phyloP scores from a whole-genome alignment of 2,113 vertebrate genomes.

The Anguilla rostrata region DNA sequence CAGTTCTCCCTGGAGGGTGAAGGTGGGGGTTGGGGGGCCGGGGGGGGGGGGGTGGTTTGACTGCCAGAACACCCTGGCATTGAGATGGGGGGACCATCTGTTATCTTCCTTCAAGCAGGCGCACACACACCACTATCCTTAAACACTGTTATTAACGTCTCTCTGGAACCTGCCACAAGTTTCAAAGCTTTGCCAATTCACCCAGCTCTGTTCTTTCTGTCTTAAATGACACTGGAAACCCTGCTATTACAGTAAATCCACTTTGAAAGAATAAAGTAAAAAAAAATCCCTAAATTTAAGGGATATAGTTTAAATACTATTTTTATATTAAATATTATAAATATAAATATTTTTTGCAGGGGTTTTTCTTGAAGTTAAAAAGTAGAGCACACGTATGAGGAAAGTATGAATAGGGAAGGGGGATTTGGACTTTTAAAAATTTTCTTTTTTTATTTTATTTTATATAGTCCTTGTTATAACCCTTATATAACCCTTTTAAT shows the following conservation, averaged over 20 bases:
- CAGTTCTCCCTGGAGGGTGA: background rate
- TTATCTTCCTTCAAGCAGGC: background rate
- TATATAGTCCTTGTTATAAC: too few species aligned
- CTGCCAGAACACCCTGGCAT: background rate
- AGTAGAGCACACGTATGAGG: too few species aligned
- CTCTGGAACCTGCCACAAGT: background rate
- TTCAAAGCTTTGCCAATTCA: background rate
- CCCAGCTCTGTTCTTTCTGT: background rate
- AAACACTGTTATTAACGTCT: conserved; percentile 1
- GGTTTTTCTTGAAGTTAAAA: too few species aligned
- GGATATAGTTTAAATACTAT: background rate
- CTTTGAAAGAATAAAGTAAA: background rate
- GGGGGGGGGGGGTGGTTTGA: background rate
- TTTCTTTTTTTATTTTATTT: too few species aligned
- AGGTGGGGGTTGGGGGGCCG: background rate
- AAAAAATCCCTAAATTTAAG: background rate
- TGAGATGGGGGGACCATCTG: background rate
- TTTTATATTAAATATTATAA: too few species aligned
- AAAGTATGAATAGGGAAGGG: too few species aligned
- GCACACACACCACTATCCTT: background rate
- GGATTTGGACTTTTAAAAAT: too few species aligned
- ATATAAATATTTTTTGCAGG: too few species aligned
- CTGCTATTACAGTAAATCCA: background rate
- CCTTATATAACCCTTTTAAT: too few species aligned
- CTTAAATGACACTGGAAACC: background rate